Base-by-base conservation (phyloP, 2,888 invertebrate species). In the Xanthia icteritia region DNA sequence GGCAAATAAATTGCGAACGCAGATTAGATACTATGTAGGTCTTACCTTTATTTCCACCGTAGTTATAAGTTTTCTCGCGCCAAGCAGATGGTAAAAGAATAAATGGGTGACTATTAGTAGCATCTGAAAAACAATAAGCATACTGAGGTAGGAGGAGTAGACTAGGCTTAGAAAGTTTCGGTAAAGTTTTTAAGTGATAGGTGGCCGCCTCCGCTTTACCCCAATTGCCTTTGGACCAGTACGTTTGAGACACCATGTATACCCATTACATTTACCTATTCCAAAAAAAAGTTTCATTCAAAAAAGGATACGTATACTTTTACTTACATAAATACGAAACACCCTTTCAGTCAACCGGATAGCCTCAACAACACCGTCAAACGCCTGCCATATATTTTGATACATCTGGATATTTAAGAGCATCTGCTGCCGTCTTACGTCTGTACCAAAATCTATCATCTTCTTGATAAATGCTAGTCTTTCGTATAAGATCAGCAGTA, bases 301-400 rank as follows among this genome's bases (percentile, higher is more conserved):
- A 45, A 65, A n/a, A 42, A 66, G 9, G 15, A 36, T 54, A 51
- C 51, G 11, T 13, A n/a, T 31, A 42, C 13, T 20, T 31, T n/a
- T 65, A 76, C 76, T 65, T 39, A 76, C 64, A 39, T 76, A 76
- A 39, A 58, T 48, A 48, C 65, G 54, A 27, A 76, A 77, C 23
- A 77, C 27, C 5, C 6, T 65, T 31, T 76, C 65, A 9, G 77
- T 48, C 39, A 65, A 39, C n/a, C 58, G 66, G 5, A 77, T 20
- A 48, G 58, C 77, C 58, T 58, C 17, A 64, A 65, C 39, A 39
- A 77, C 48, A 15, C 64, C 5, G 9, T 65, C 13, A 0, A 76
- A 48, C n/a, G 77, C 77, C 27, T 64, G 64, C 77, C 66, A 77
- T n/a, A 77, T 51, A 58, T 76, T 76, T 48, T 31, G 48, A 15